These are phyloP conservation scores for Pedionomus torquatus DNA, from an alignment of 2,113 vertebrate species.

Conservation along the genomic window DNA sequence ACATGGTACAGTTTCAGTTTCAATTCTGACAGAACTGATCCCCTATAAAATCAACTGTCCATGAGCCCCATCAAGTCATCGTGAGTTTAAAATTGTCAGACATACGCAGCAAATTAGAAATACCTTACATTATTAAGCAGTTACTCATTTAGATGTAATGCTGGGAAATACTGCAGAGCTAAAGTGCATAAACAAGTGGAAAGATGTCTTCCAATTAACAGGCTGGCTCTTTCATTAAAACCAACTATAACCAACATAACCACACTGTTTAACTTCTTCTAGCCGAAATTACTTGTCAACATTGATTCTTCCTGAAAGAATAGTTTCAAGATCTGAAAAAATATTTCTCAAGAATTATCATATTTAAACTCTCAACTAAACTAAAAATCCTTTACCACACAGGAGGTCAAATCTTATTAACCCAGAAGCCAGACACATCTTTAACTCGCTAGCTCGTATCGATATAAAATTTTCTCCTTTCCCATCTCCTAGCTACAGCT, in stretches of 20 bases:
- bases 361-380: not conserved
- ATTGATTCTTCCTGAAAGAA: not conserved
- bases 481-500: not conserved
- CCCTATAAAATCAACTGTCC: not conserved
- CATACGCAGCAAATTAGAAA: not conserved
- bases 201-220: not conserved
- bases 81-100: not conserved
- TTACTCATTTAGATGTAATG: not conserved
- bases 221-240: not conserved
- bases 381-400: not conserved
- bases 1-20: not conserved
- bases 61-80: not conserved
- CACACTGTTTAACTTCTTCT: not conserved
- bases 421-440: not conserved
- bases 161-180: not conserved
- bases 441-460: constrained; percentile 34
- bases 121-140: not conserved
- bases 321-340: not conserved
- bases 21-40: not conserved
- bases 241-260: not conserved
- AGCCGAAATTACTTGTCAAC: not conserved
- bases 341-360: not conserved
- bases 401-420: constrained; percentile 8
- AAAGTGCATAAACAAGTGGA: not conserved
- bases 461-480: not conserved